phyloP scores from a whole-genome alignment of 2,113 vertebrate genomes.

The Orthonyx spaldingii region DNA sequence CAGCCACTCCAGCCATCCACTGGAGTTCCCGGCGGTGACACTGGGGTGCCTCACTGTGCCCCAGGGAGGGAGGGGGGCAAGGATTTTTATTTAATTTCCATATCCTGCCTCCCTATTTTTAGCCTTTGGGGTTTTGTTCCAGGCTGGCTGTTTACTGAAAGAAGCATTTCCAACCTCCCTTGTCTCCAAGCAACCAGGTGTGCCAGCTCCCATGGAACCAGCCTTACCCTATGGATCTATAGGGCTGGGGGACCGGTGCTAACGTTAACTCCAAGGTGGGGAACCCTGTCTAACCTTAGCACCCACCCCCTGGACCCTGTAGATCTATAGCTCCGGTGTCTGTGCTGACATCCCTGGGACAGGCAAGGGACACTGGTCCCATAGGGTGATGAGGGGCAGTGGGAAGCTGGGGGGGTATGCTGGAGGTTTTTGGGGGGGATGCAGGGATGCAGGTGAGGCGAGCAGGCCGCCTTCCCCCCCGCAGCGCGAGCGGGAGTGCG shows the following conservation, averaged over 20 bases:
- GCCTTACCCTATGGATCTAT: conserved; percentile 20
- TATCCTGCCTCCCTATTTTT: conserved; percentile 54
- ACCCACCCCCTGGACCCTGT: fast-evolving
- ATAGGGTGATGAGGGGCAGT: neutral
- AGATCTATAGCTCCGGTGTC: neutral
- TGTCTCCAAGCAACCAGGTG: conserved; percentile 65
- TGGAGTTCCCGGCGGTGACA: fast-evolving
- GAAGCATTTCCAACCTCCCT: conserved; percentile 37
- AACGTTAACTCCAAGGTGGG: fast-evolving
- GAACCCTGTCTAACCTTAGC: neutral
- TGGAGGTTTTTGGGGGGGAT: neutral
- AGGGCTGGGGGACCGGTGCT: neutral
- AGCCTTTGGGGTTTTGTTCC: conserved; percentile 53
- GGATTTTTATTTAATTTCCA: conserved; percentile 12
- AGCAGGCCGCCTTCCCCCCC: conserved; percentile 36
- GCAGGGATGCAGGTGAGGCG: neutral
- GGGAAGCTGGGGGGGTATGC: too few species aligned
- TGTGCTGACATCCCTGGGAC: neutral
- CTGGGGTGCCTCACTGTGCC: neutral
- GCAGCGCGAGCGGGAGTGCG: conserved; percentile 31
- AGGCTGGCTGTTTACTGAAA: conserved; percentile 60
- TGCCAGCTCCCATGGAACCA: neutral
- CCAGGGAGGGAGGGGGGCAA: neutral
- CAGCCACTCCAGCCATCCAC: neutral
- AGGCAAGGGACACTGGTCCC: neutral